Base-by-base conservation (phyloP, 1,140 invertebrate genomes). In the Halesus radiatus region DNA sequence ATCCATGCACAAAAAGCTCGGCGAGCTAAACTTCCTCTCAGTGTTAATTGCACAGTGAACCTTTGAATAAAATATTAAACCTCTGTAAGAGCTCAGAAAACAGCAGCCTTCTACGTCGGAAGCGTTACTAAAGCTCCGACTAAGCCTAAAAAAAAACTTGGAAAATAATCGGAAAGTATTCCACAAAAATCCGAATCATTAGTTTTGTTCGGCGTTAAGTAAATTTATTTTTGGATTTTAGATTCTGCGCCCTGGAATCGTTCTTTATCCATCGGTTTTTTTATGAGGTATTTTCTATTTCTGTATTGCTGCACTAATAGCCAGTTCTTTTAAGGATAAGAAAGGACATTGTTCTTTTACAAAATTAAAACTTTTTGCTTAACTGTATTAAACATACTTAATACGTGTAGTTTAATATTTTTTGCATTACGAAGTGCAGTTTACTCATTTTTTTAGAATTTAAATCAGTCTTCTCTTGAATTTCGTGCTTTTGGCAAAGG, bases 31-130 rank as follows among this genome's bases (percentile, higher is more conserved):
- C 56, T 60, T 66, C 23, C 62, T 3, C 62, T 29, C 22, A 6
- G 62, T 66, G 62, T 66, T 66, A 66, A 66, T 66, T 66, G 62
- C 62, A 60, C n/a, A 66, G 62, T 66, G 62, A 66, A 66, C 62
- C 62, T 66, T 66, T 66, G 62, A 66, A 66, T 66, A 32, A 66
- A 66, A 66, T 32, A 66, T 29, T 26, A 66, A 26, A 66, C 29
- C 29, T 23, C 62, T 37, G 37, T 23, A 60, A 60, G 23, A 60
- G 56, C 56, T 60, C 18, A 60, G 56, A 60, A 60, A 60, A 60
- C 3, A 60, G 20, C 7, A 60, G 56, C 7, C n/a, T 60, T 60
- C 56, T 18, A 60, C 56, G 23, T 60, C 22, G 56, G 23, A 22
- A 60, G 20, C 16, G 3, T 13, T 18, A 60, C 56, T n/a, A 60